Base-by-base conservation (phyloP, 1,140 invertebrate genomes). In the Saxidomus purpurata region DNA sequence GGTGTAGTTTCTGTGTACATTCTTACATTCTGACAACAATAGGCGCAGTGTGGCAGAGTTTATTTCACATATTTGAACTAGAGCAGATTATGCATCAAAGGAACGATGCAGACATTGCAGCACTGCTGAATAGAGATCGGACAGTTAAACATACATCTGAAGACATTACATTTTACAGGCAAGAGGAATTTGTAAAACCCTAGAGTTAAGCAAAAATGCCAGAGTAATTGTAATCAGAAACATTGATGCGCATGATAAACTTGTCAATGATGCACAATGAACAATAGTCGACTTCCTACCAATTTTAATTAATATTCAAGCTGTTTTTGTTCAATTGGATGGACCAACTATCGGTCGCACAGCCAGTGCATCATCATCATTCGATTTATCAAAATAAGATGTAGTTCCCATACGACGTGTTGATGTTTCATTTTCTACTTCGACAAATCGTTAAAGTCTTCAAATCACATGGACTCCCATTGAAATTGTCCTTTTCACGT, bases 1-100 rank as follows among this genome's bases (percentile, higher is more conserved):
- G 91, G 90, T 80, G 90, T 91, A 38, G 71, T 91, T 28, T 67
- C 59, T 55, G 49, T 92, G 90, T 91, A 38, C 61, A 90, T 28
- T 67, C 59, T 55, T 38, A 91, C 40, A 40, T 93, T 4, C 6
- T 43, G 43, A 8, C 15, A 28, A 90, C 91, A 63, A 74, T 92
- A 31, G 90, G 91, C 13, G 91, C 55, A 2, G 34, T 67, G 34
- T 80, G 85, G 85, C 71, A 79, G 17, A 43, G 25, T 28, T 34
- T 77, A 3, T 87, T 87, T n/a, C 1, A 28, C n/a, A 40, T 87
- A 47, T 28, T 63, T 15, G 52, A 79, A 47, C 55, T 87, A 17
- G n/a, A 49, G 15, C 52, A 87, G 38, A 87, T 79, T 19, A 87
- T 87, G 84, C 81, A 59, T 36, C 81, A 67, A 69, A 84, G 69